phyloP scores from a whole-genome alignment of 1,140 invertebrate species.

The Drosophila nebulosa region DNA sequence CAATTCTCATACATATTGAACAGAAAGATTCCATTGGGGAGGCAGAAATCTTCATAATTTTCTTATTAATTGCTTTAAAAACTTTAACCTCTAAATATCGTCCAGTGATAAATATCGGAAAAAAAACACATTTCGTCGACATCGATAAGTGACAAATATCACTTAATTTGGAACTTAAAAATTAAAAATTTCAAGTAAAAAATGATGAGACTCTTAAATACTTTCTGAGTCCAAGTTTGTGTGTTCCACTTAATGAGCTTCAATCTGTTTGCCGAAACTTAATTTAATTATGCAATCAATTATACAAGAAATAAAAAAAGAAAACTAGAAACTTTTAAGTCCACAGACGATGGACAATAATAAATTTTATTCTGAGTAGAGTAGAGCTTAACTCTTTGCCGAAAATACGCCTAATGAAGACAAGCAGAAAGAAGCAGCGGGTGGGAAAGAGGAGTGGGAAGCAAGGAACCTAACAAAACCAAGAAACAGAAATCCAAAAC shows the following conservation, averaged over 20 bases:
- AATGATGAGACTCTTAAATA: too few species aligned
- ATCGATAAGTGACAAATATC: too few species aligned
- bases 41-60: too few species aligned
- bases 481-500: neutral
- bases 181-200: too few species aligned
- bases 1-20: too few species aligned
- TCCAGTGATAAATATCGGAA: too few species aligned
- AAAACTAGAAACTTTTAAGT: neutral
- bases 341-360: neutral
- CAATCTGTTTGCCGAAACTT: neutral
- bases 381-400: neutral
- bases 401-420: conserved; percentile 43
- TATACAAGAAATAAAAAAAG: neutral
- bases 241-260: neutral
- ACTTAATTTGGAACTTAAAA: too few species aligned
- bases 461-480: neutral
- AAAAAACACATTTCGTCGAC: too few species aligned
- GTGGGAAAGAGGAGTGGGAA: conserved; percentile 7
- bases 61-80: too few species aligned
- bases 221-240: too few species aligned
- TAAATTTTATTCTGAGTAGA: neutral
- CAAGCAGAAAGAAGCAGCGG: conserved; percentile 37
- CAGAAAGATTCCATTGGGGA: too few species aligned
- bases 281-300: neutral
- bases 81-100: too few species aligned